Conservation (phyloP, 2,797 vertebrate genomes). For the Eupleurogrammus muticus region DNA sequence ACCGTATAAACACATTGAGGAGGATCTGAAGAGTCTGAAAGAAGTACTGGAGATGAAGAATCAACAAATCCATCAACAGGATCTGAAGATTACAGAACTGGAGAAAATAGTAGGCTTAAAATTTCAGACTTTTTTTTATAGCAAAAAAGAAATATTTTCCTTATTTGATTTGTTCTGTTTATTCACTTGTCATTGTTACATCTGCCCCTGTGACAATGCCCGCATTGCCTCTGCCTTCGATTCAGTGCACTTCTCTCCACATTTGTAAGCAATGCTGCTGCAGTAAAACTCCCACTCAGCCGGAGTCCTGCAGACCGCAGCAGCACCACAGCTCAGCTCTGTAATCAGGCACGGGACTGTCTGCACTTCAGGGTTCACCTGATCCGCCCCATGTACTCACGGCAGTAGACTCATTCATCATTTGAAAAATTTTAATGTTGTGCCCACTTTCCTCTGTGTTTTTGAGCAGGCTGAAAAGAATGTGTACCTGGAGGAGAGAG, state of each 20-base stretch:
- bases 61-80: conserved; percentile 95
- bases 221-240: too few relatives aligned
- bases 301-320: too few relatives aligned
- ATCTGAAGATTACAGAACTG: conserved; percentile 93
- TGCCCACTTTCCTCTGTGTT: conserved; percentile 50
- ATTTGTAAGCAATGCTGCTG: too few relatives aligned
- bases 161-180: not conserved
- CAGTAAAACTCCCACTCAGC: too few relatives aligned
- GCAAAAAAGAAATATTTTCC: not conserved
- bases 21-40: conserved; percentile 94
- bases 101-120: conserved; percentile 92
- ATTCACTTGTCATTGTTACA: not conserved
- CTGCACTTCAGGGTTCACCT: too few relatives aligned
- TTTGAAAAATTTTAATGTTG: conserved; percentile 79
- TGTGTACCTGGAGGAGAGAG: conserved; percentile 92
- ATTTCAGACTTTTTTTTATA: conserved; percentile 42
- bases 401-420: not conserved
- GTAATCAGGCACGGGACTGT: too few relatives aligned
- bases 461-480: conserved; percentile 93
- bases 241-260: too few relatives aligned
- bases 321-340: too few relatives aligned
- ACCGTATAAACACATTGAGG: conserved; percentile 94
- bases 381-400: too few relatives aligned
- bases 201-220: not conserved
- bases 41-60: conserved; percentile 98